Conservation (phyloP, 2,113 vertebrate genomes). For the Herpetotheres cachinnans region DNA sequence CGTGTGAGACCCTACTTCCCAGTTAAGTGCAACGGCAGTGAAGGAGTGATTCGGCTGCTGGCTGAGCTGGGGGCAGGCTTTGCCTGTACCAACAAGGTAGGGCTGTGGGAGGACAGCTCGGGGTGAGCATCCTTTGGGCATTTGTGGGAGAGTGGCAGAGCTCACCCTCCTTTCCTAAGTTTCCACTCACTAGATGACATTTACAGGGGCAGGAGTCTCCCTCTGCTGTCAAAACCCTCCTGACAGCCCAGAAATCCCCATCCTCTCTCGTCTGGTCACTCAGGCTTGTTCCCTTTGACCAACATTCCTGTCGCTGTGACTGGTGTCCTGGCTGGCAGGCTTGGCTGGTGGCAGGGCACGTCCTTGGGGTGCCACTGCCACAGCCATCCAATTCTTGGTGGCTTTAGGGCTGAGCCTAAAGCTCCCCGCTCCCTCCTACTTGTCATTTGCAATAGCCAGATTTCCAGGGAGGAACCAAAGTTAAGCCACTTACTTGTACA, state of each 20-base stretch:
- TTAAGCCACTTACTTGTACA: not conserved
- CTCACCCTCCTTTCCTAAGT: not conserved
- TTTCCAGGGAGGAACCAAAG: not conserved
- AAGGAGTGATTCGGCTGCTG: slow-evolving; percentile 75
- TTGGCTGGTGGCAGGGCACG: not conserved
- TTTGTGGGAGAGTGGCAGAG: not conserved
- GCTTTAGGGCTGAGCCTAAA: not conserved
- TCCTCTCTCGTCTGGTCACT: not conserved
- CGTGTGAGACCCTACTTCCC: slow-evolving; percentile 74
- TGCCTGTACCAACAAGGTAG: slow-evolving; percentile 79
- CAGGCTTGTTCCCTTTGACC: not conserved
- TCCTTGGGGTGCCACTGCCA: not conserved
- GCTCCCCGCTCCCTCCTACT: not conserved
- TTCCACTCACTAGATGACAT: not conserved
- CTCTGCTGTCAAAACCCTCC: not conserved
- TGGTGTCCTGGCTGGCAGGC: not conserved
- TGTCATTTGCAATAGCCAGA: not conserved
- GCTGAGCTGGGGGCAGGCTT: slow-evolving; percentile 78
- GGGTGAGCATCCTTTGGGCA: not conserved
- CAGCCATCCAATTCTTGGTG: rapidly evolving
- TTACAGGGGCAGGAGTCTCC: not conserved
- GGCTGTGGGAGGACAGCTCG: not conserved
- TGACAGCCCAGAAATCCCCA: not conserved
- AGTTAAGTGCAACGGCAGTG: slow-evolving; percentile 75
- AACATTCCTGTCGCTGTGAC: not conserved